These are phyloP conservation scores for Helobdella robusta DNA, from an alignment of 2,888 invertebrate species.

Conservation along the genomic window DNA sequence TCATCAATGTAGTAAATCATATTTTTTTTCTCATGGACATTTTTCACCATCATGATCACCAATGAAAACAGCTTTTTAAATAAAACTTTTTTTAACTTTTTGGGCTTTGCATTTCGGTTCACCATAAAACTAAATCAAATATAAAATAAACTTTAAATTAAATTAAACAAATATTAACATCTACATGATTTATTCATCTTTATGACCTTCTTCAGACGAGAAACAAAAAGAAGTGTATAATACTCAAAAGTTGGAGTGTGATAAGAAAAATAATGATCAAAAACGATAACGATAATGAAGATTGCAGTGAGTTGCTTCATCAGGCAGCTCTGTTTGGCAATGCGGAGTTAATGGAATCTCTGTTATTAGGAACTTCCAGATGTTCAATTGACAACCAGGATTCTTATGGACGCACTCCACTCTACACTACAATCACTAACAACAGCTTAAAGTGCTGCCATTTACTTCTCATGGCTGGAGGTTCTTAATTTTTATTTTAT, in stretches of 20 bases:
- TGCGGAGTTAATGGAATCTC: constrained; percentile 40
- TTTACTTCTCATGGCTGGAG: constrained; percentile 42
- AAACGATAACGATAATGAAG: constrained; percentile 29
- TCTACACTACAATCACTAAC: constrained; percentile 46
- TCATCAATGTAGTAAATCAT: no score
- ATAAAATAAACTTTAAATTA: no score
- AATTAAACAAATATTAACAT: no score
- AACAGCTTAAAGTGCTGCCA: constrained; percentile 42
- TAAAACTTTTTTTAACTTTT: no score
- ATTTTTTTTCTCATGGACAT: no score
- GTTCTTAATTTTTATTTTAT: constrained; percentile 33
- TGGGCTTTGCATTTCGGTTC: no score
- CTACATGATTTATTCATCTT: no score
- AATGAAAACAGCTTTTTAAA: no score
- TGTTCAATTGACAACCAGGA: constrained; percentile 41
- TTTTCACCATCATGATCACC: no score
- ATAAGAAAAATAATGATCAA: background rate
- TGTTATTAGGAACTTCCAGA: constrained; percentile 42
- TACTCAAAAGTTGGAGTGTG: background rate
- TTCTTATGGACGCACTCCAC: constrained; percentile 42
- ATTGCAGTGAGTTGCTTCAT: constrained; percentile 35
- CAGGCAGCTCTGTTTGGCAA: constrained; percentile 46
- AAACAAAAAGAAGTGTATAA: no score
- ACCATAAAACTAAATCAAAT: no score
- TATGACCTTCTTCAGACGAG: no score